phyloP scores from a whole-genome alignment of 2,888 invertebrate genomes.

The Drosophila pullipes region DNA sequence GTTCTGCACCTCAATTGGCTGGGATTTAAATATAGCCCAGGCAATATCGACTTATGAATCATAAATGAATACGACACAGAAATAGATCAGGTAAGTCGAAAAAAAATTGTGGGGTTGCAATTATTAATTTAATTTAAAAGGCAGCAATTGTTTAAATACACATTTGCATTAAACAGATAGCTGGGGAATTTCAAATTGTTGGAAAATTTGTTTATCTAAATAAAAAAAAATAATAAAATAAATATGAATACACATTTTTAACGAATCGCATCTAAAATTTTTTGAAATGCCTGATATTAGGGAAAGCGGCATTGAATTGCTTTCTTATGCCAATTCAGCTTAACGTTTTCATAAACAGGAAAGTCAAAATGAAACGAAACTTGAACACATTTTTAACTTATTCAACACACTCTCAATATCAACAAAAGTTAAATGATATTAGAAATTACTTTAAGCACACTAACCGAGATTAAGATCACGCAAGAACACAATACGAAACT shows the following conservation, averaged over 20 bases:
- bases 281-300: not conserved
- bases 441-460: not conserved
- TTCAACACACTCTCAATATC: not conserved
- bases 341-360: not conserved
- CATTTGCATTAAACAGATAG: not conserved
- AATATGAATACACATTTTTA: not conserved
- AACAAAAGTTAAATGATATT: not conserved
- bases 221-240: not conserved
- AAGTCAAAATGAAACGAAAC: not conserved
- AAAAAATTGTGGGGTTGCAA: not conserved
- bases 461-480: not conserved
- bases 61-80: conserved; percentile 20
- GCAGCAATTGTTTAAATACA: not conserved
- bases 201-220: not conserved
- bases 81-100: conserved; percentile 23
- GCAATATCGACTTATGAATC: conserved; percentile 35
- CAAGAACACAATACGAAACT: not conserved
- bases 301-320: not conserved
- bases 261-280: not conserved
- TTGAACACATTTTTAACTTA: not conserved
- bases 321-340: not conserved
- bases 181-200: not conserved
- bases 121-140: not conserved
- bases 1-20: not conserved
- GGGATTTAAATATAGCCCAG: conserved; percentile 35